These are phyloP conservation scores for Papilio gigon DNA, from an alignment of 2,888 invertebrate species.

Conservation along the genomic window DNA sequence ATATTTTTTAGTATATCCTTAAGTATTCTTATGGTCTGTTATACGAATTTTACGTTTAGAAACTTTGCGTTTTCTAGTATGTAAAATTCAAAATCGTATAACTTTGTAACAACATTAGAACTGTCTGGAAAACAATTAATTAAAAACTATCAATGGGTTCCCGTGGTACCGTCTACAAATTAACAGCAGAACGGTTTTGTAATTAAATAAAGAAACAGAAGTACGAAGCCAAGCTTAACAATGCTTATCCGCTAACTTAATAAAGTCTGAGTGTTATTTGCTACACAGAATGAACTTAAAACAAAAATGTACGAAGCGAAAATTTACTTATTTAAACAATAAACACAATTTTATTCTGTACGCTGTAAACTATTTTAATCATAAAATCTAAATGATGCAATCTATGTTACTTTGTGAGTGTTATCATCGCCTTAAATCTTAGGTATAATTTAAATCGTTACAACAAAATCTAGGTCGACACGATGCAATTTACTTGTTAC, in stretches of 20 bases:
- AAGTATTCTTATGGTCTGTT: too few relatives aligned
- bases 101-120: background rate
- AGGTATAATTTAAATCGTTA: background rate
- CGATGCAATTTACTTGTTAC: background rate
- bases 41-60: too few relatives aligned
- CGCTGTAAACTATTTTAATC: background rate
- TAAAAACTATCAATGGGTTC: conserved; percentile 17
- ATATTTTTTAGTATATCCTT: too few relatives aligned
- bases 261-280: conserved; percentile 34
- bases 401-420: too few relatives aligned
- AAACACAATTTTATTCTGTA: background rate
- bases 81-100: too few relatives aligned
- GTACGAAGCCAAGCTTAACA: conserved; percentile 23
- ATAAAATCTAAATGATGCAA: too few relatives aligned
- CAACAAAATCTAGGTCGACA: background rate
- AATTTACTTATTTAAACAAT: background rate
- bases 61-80: too few relatives aligned
- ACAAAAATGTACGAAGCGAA: conserved; percentile 17
- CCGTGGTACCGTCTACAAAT: conserved; percentile 22
- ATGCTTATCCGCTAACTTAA: conserved; percentile 30
- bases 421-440: background rate
- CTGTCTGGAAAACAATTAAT: conserved; percentile 1
- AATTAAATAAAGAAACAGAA: conserved; percentile 34
- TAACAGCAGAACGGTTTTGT: conserved; percentile 26
- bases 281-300: conserved; percentile 18